Evolutionary conservation across 2,888 invertebrate species (phyloP).

Genomic region (Eledona agricola): DNA sequence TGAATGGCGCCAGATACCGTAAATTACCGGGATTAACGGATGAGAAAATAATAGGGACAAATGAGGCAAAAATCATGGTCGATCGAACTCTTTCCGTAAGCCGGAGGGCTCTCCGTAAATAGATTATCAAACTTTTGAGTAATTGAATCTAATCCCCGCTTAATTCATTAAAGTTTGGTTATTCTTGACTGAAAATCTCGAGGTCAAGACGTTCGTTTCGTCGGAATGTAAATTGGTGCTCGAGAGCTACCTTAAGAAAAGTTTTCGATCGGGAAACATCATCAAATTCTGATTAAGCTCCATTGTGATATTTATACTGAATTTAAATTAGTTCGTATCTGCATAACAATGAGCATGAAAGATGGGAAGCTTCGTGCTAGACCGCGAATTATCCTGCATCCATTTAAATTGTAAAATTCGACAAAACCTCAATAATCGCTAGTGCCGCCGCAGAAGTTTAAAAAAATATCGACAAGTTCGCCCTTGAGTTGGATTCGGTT

Average conservation of each 20-base stretch:
- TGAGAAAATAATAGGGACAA: too few species aligned
- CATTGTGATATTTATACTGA: slow-evolving; percentile 50
- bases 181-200: slow-evolving; percentile 10
- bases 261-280: slow-evolving; percentile 42
- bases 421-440: too few species aligned
- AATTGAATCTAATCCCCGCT: slow-evolving; percentile 32
- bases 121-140: slow-evolving; percentile 17
- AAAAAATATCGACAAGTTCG: slow-evolving; percentile 5
- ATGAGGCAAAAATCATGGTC: too few species aligned
- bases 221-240: slow-evolving; percentile 35
- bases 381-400: slow-evolving; percentile 34
- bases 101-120: slow-evolving; percentile 7
- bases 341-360: slow-evolving; percentile 45
- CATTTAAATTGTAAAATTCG: slow-evolving; percentile 46
- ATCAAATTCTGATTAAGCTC: slow-evolving; percentile 46
- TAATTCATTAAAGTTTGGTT: slow-evolving; percentile 28
- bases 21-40: slow-evolving; percentile 24
- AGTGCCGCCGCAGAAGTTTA: neutral
- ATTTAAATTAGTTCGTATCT: slow-evolving; percentile 48
- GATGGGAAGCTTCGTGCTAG: slow-evolving; percentile 25
- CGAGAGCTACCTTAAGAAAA: slow-evolving; percentile 28
- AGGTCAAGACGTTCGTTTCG: slow-evolving; percentile 34
- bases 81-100: slow-evolving; percentile 5
- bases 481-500: slow-evolving; percentile 4
- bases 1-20: slow-evolving; percentile 21